These are phyloP conservation scores for Mormyrus lacerda DNA, from an alignment of 2,113 vertebrate genomes.

Conservation along the genomic window DNA sequence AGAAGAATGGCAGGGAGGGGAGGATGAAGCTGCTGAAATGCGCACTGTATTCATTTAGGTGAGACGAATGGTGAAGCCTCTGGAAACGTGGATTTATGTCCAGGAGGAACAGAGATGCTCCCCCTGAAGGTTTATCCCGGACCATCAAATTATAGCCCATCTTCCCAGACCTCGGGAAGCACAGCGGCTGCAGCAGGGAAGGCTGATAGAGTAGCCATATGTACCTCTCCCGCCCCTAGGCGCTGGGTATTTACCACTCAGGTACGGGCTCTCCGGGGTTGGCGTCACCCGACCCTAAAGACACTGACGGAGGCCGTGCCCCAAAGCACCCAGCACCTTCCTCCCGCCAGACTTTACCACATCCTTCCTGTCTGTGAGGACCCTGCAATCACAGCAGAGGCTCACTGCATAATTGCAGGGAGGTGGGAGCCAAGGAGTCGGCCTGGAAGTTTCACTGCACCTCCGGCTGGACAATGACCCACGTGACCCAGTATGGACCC, in stretches of 20 bases:
- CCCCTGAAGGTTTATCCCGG: not conserved
- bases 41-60: not conserved
- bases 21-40: not conserved
- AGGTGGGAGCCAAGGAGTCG: not conserved
- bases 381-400: constrained; percentile 3
- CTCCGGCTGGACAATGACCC: not conserved
- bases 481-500: not conserved
- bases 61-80: not conserved
- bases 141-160: not conserved
- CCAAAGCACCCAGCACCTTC: not conserved
- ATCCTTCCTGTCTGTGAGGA: not conserved
- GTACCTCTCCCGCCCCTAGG: not conserved
- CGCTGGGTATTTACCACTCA: not conserved
- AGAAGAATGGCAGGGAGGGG: not conserved
- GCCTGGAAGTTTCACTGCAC: not conserved
- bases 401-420: constrained; percentile 2
- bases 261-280: not conserved
- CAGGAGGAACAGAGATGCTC: not conserved
- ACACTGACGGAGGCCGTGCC: not conserved
- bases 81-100: not conserved
- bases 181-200: not conserved
- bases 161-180: not conserved
- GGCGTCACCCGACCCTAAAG: not conserved
- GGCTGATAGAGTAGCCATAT: not conserved
- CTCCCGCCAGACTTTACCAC: not conserved